Percentiles rank a stretch among this genome's conserved stretches.
phyloP scores from a whole-genome alignment of 1,140 invertebrate species.

The Drosophila bocki region DNA sequence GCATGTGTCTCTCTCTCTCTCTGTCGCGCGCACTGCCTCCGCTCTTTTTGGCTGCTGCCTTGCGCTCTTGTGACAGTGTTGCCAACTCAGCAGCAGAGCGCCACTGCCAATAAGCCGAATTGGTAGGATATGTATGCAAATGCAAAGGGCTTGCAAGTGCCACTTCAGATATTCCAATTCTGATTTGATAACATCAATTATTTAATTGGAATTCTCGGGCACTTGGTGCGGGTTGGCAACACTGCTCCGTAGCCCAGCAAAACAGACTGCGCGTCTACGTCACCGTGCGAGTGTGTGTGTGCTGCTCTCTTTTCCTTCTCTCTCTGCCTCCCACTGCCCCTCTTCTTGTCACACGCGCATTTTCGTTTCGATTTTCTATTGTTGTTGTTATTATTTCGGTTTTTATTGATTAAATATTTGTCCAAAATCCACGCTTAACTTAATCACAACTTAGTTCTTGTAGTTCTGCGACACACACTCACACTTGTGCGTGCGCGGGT shows the following conservation, averaged over 20 bases:
- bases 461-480: slow-evolving; percentile 30
- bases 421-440: slow-evolving; percentile 29
- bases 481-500: slow-evolving; percentile 13
- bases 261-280: slow-evolving; percentile 67
- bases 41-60: slow-evolving; percentile 31
- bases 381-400: slow-evolving; percentile 62
- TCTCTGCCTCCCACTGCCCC: not conserved
- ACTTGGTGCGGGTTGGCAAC: slow-evolving; percentile 29
- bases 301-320: slow-evolving; percentile 9
- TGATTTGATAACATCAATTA: slow-evolving; percentile 28
- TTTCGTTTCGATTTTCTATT: slow-evolving; percentile 64
- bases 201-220: slow-evolving; percentile 21
- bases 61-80: slow-evolving; percentile 53
- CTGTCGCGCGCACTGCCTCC: not conserved
- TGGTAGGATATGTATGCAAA: slow-evolving; percentile 3
- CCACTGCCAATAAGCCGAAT: slow-evolving; percentile 48
- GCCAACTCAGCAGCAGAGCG: slow-evolving; percentile 59
- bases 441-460: slow-evolving; percentile 12
- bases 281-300: slow-evolving; percentile 31
- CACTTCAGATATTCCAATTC: slow-evolving; percentile 21
- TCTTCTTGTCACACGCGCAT: slow-evolving; percentile 64
- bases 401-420: slow-evolving; percentile 66
- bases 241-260: slow-evolving; percentile 38
- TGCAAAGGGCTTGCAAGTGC: not conserved
- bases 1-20: slow-evolving; percentile 31